Evolutionary conservation across 1,140 invertebrate genomes (phyloP).

Genomic region (Samia ricini): DNA sequence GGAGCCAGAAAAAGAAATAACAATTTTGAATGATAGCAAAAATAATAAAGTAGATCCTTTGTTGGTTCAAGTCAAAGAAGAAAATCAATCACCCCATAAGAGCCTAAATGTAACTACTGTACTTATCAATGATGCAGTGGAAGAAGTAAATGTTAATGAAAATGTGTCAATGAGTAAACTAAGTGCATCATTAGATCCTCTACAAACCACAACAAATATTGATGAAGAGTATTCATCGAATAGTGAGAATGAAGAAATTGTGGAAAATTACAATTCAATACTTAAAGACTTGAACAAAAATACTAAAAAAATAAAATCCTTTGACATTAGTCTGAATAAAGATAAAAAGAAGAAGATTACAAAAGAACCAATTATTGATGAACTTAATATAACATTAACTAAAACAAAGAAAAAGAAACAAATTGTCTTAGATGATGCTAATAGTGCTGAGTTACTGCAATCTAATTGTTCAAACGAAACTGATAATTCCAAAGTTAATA

Average conservation of each 20-base stretch:
- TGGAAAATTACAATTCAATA: conserved; percentile 56
- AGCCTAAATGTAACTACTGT: conserved; percentile 33
- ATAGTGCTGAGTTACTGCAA: background rate
- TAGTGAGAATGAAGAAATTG: conserved; percentile 53
- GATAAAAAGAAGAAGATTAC: conserved; percentile 45
- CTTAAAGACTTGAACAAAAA: conserved; percentile 45
- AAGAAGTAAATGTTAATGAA: conserved; percentile 33
- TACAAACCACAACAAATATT: conserved; percentile 33
- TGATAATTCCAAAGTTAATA: background rate
- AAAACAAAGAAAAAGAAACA: conserved; percentile 28
- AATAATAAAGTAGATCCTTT: conserved; percentile 42
- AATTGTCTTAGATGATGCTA: conserved; percentile 1
- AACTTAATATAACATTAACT: conserved; percentile 62
- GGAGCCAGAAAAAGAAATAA: conserved; percentile 44
- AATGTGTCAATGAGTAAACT: conserved; percentile 23
- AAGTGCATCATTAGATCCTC: conserved; percentile 38
- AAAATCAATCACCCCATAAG: conserved; percentile 50
- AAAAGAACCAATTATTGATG: conserved; percentile 43
- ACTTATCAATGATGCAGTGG: conserved; percentile 32
- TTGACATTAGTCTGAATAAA: conserved; percentile 48
- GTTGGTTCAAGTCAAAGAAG: conserved; percentile 37
- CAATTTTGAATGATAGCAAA: conserved; percentile 33
- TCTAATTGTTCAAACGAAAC: conserved; percentile 3
- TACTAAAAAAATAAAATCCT: conserved; percentile 33
- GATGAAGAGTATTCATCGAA: conserved; percentile 29